These are phyloP conservation scores for Calliphora vicina DNA, from an alignment of 1,140 invertebrate genomes.

Conservation along the genomic window DNA sequence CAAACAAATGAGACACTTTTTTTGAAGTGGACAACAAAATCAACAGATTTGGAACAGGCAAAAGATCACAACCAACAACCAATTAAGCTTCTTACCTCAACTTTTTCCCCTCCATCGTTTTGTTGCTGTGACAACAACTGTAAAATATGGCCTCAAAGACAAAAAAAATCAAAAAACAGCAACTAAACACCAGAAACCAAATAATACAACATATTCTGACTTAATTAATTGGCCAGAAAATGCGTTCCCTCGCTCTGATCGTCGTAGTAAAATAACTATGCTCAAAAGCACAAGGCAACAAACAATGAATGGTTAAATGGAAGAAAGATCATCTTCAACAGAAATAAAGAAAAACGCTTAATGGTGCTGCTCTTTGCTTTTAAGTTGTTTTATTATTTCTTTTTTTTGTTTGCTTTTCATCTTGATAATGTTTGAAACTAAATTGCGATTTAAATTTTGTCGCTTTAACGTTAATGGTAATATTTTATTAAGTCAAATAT, in stretches of 20 bases:
- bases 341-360: not conserved
- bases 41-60: not conserved
- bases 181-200: constrained; percentile 17
- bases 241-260: not conserved
- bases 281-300: not conserved
- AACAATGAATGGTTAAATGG: constrained; percentile 6
- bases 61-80: constrained; percentile 18
- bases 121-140: not conserved
- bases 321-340: constrained; percentile 19
- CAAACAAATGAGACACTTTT: constrained; percentile 8
- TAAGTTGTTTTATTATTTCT: not conserved
- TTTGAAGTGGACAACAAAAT: not conserved
- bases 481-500: constrained; percentile 21
- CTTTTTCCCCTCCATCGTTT: not conserved
- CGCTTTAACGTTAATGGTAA: constrained; percentile 35
- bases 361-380: not conserved
- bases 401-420: not conserved
- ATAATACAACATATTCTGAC: constrained; percentile 33
- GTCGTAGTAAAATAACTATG: not conserved
- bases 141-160: not conserved
- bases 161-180: not conserved
- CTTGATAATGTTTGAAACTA: constrained; percentile 17
- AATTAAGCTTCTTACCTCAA: constrained; percentile 29
- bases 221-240: constrained; percentile 32
- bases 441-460: constrained; percentile 35